A percentile compares a stretch with the other conserved stretches of the same genome.
phyloP scores from a whole-genome alignment of 2,888 invertebrate genomes.

The Scaeva pyrastri region DNA sequence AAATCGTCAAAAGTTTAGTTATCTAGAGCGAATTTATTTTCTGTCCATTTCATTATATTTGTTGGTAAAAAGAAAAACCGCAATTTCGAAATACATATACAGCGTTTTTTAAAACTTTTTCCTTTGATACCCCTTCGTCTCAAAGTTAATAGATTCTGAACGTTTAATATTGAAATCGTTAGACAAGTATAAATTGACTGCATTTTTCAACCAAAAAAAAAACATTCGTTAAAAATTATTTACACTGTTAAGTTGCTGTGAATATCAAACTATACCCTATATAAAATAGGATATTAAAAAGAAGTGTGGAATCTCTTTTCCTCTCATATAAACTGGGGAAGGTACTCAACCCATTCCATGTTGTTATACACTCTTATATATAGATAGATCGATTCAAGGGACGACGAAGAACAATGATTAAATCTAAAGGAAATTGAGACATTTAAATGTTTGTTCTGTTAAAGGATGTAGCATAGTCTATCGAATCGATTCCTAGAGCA shows the following conservation, averaged over 20 bases:
- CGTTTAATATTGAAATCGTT: no score
- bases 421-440: conserved; percentile 76
- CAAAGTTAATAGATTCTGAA: no score
- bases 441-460: conserved; percentile 75
- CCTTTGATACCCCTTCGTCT: no score
- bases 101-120: no score
- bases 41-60: no score
- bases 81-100: no score
- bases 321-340: neutral
- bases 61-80: no score
- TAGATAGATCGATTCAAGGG: conserved; percentile 58
- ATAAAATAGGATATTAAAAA: conserved; percentile 20
- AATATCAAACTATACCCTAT: neutral
- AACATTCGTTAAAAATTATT: neutral
- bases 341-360: neutral
- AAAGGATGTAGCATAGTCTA: conserved; percentile 69
- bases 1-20: no score
- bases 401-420: conserved; percentile 69
- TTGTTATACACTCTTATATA: neutral
- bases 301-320: neutral
- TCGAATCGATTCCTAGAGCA: conserved; percentile 43
- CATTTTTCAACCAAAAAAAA: no score
- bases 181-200: no score
- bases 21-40: no score
- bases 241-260: neutral